A percentile compares a stretch with the other conserved stretches of the same genome.
Evolutionary conservation across 2,888 invertebrate genomes (phyloP).

Genomic region (Acanthopleura granulata): DNA sequence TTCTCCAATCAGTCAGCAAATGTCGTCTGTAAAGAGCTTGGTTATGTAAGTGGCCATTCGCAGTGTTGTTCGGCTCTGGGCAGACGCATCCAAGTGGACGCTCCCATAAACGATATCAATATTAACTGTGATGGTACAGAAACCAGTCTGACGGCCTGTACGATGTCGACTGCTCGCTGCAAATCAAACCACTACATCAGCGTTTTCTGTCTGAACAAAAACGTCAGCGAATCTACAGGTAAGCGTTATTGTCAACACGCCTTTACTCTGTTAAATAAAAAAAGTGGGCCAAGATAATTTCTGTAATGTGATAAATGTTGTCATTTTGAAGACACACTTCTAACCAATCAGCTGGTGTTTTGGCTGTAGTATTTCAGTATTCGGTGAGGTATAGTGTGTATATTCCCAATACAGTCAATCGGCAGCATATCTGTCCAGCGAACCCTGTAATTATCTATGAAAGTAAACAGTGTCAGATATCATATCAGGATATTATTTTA

Average conservation of each 20-base stretch:
- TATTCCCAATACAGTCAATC: no score
- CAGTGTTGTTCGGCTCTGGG: slow-evolving; percentile 40
- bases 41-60: slow-evolving; percentile 69
- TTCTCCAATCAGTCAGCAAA: slow-evolving; percentile 76
- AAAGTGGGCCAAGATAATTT: no score
- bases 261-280: no score
- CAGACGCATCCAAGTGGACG: not conserved
- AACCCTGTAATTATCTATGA: no score
- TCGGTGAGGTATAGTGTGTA: no score
- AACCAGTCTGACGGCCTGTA: slow-evolving; percentile 37
- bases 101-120: not conserved
- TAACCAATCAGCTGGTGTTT: no score
- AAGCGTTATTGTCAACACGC: not conserved
- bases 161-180: not conserved
- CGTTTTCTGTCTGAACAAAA: not conserved
- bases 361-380: no score
- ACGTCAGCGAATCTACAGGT: not conserved
- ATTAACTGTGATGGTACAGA: slow-evolving; percentile 45
- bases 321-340: no score
- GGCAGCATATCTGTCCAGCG: no score
- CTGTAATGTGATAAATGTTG: no score
- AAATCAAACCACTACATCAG: not conserved
- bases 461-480: no score
- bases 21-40: slow-evolving; percentile 80
- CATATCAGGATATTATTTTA: no score